A percentile compares a stretch with the other conserved stretches of the same genome.
Conservation (phyloP, 2,888 invertebrate species). For the Mythimna ferrago region DNA sequence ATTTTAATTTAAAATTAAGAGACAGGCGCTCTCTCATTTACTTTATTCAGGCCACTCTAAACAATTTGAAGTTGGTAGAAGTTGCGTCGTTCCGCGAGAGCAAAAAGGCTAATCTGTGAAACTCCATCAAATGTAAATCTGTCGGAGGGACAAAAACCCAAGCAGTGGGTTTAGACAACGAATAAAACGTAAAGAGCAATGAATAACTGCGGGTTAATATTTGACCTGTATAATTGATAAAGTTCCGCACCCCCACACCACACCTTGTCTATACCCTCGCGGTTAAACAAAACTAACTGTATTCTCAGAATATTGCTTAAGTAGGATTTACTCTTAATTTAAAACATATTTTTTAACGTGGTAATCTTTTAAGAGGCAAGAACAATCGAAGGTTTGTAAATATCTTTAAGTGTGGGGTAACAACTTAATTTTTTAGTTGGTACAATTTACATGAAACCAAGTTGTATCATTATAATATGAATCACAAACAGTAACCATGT, state of each 20-base stretch:
- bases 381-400: no score
- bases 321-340: neutral
- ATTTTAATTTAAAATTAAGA: slow-evolving; percentile 34
- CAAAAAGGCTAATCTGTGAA: slow-evolving; percentile 70
- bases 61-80: slow-evolving; percentile 66
- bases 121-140: slow-evolving; percentile 73
- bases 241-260: slow-evolving; percentile 56
- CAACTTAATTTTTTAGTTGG: neutral
- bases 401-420: neutral
- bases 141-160: slow-evolving; percentile 60
- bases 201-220: slow-evolving; percentile 75
- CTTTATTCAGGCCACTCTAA: slow-evolving; percentile 60
- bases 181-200: slow-evolving; percentile 72
- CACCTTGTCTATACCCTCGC: neutral
- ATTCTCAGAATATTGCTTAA: neutral
- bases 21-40: slow-evolving; percentile 49
- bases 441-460: neutral
- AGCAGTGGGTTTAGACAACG: slow-evolving; percentile 66
- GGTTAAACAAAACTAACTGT: neutral
- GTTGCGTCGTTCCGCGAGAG: slow-evolving; percentile 46
- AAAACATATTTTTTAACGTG: no score
- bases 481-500: no score
- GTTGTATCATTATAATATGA: no score
- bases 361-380: no score
- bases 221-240: slow-evolving; percentile 75